phyloP scores from a whole-genome alignment of 64 coral and sea anemone genomes.

The Stylophora pistillata region DNA sequence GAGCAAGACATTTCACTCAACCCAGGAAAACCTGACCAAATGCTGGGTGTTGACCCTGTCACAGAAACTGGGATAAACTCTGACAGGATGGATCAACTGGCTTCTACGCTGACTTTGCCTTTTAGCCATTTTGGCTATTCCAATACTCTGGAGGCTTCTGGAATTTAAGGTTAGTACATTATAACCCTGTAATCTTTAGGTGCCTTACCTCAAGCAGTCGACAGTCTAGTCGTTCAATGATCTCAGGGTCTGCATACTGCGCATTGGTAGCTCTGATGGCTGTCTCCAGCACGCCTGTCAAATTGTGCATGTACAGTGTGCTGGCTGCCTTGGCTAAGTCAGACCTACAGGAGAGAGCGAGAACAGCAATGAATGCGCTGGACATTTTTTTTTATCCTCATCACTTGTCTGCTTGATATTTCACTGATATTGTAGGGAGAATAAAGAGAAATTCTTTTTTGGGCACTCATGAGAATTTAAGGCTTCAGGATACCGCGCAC shows the following conservation, averaged over 20 bases:
- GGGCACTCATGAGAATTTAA: too few species aligned
- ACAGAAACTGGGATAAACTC: background rate
- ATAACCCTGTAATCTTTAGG: background rate
- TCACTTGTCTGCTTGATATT: too few species aligned
- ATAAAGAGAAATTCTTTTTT: too few species aligned
- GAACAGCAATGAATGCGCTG: background rate
- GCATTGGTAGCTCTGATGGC: conserved; percentile 97
- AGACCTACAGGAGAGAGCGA: conserved; percentile 47
- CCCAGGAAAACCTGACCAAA: too few species aligned
- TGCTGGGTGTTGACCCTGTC: background rate
- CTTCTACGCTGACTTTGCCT: too few species aligned
- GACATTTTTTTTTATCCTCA: too few species aligned
- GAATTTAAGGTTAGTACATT: background rate
- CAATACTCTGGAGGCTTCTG: too few species aligned
- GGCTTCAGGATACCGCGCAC: too few species aligned
- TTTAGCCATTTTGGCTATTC: too few species aligned
- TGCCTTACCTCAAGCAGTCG: conserved; percentile 78
- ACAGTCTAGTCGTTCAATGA: conserved; percentile 93
- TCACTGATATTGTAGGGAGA: too few species aligned
- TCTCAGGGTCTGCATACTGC: conserved; percentile 95
- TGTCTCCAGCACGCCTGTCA: conserved; percentile 87
- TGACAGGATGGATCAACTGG: too few species aligned
- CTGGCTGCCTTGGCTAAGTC: conserved; percentile 90
- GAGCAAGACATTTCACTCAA: too few species aligned
- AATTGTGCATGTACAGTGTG: conserved; percentile 95